Evolutionary conservation across 2,888 invertebrate genomes (phyloP), one percentile per base, ranked within the genome.

Genomic region (Lasioglossum lativentre): DNA sequence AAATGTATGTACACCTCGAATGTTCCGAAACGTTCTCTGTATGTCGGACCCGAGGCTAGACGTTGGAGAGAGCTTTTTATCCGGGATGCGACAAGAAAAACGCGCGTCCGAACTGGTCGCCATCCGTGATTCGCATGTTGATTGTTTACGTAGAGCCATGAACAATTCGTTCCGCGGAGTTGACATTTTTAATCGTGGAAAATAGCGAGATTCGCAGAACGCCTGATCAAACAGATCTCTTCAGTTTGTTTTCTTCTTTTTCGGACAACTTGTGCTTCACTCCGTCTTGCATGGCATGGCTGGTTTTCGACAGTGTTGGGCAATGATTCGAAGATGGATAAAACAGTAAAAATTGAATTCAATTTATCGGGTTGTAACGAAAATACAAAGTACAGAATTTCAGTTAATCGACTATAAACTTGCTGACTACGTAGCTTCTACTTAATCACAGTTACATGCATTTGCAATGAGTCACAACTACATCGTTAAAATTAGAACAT

Each of bases 101-200:
- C 34, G 19, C 34, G 19, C 73, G 59, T 89, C 75, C 84, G 76
- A 83, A 45, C 66, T 73, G 71, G 76, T 59, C 84, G 84, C 84
- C 83, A 56, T 19, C 19, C 66, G 72, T 56, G 40, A 83, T 72
- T 52, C 66, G 66, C 71, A 19, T 42, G 42, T 14, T 23, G 45
- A 66, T 47, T 63, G 66, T 66, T 76, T 68, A 27, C 2, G 23
- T 23, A 16, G 68, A 68, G 52, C 81, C 52, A 14, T 19, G 38
- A n/a, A 40, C 38, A n/a, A 79, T 47, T 8, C 19, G 2, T 6
- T 8, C 76, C 34, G 34, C 19, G 19, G 45, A n/a, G n/a, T 23
- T 52, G 42, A 0, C 52, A 56, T 52, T 45, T 71, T 45, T 71
- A 42, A 71, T 71, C 71, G 12, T 19, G 42, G 8, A 19, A 38